These are phyloP conservation scores for Branchipolynoe longqiensis DNA, from an alignment of 2,888 invertebrate species.

Conservation along the genomic window DNA sequence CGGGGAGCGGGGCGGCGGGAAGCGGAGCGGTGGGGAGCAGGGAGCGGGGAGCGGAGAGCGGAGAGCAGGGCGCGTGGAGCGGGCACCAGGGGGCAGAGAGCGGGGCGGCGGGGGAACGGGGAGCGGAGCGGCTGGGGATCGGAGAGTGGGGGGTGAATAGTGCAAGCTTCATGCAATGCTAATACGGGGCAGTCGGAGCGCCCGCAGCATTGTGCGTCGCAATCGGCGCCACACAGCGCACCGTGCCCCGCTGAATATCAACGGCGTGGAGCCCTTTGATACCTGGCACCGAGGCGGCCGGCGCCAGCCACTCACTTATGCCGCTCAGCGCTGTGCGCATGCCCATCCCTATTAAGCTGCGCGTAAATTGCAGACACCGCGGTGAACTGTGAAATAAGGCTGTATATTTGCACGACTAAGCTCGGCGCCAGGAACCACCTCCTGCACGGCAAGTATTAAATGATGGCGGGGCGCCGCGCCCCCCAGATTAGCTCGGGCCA, in stretches of 20 bases:
- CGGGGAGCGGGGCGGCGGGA: too few species aligned
- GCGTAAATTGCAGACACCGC: not conserved
- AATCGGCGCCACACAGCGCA: slow-evolving; percentile 16
- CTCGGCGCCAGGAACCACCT: not conserved
- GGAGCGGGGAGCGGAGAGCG: too few species aligned
- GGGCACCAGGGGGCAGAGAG: too few species aligned
- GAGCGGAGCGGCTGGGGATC: too few species aligned
- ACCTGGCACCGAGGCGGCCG: slow-evolving; percentile 23
- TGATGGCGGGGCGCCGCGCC: not conserved
- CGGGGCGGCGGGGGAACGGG: too few species aligned
- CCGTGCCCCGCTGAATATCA: slow-evolving; percentile 34
- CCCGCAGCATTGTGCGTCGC: slow-evolving; percentile 33
- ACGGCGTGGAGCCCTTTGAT: slow-evolving; percentile 12
- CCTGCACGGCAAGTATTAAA: slow-evolving; percentile 12
- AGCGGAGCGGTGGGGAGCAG: too few species aligned
- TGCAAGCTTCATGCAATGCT: slow-evolving; percentile 20
- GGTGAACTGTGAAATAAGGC: slow-evolving; percentile 27
- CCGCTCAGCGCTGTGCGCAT: not conserved
- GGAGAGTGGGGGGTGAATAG: not conserved
- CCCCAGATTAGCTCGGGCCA: slow-evolving; percentile 8
- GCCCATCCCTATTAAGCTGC: slow-evolving; percentile 22
- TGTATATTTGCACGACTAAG: slow-evolving; percentile 34
- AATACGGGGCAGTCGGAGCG: not conserved
- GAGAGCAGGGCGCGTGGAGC: too few species aligned
- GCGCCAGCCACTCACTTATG: not conserved